These are phyloP conservation scores for Pseudomyrmex gracilis DNA, from an alignment of 1,140 invertebrate species.

Conservation along the genomic window DNA sequence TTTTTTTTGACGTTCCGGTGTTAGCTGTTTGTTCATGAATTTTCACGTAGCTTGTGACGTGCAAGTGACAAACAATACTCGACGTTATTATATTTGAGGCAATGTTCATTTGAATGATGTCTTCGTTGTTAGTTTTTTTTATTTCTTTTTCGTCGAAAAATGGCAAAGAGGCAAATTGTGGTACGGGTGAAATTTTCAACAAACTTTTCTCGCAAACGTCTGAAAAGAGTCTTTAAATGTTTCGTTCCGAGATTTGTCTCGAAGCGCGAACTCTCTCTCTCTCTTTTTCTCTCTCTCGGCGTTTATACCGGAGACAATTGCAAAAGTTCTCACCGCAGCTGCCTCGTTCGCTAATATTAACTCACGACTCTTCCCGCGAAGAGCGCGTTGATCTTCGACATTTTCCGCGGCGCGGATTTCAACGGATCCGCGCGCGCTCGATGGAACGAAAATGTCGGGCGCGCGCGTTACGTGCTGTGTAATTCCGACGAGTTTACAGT, in stretches of 20 bases:
- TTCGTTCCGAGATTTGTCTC: slow-evolving; percentile 10
- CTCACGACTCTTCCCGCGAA: slow-evolving; percentile 1
- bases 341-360: slow-evolving; percentile 34
- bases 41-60: slow-evolving; percentile 7
- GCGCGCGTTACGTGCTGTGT: slow-evolving; percentile 64
- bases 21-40: slow-evolving; percentile 4
- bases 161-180: neutral
- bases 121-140: neutral
- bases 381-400: slow-evolving; percentile 40
- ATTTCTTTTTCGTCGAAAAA: neutral
- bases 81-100: slow-evolving; percentile 41
- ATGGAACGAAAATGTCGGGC: slow-evolving; percentile 60
- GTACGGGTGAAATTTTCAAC: slow-evolving; percentile 6
- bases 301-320: slow-evolving; percentile 16
- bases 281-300: neutral
- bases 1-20: neutral
- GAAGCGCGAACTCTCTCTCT: neutral
- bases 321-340: slow-evolving; percentile 10
- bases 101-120: slow-evolving; percentile 12
- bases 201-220: neutral
- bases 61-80: slow-evolving; percentile 34
- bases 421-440: slow-evolving; percentile 27
- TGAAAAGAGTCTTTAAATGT: slow-evolving; percentile 6
- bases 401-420: slow-evolving; percentile 42
- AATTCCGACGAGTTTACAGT: slow-evolving; percentile 68